A percentile compares a stretch with the other conserved stretches of the same genome.
These are phyloP conservation scores for Acrobasis suavella DNA, from an alignment of 2,888 invertebrate genomes.

Conservation along the genomic window DNA sequence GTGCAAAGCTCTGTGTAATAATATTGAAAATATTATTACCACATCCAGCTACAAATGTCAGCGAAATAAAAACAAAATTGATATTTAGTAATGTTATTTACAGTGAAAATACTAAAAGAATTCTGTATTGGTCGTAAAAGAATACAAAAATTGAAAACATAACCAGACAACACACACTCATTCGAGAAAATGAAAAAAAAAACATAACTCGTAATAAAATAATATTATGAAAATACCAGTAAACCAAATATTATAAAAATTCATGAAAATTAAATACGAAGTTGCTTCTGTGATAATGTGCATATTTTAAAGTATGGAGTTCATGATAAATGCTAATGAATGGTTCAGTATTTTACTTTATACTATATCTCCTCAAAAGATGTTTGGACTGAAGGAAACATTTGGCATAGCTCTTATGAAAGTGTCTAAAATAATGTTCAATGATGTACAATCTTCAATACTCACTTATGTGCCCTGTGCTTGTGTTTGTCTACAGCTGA, in stretches of 20 bases:
- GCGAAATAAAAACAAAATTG: constrained; percentile 21
- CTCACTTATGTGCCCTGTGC: constrained; percentile 78
- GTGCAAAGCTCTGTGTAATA: constrained; percentile 16
- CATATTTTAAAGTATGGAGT: no score
- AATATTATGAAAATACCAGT: no score
- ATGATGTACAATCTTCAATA: constrained; percentile 19
- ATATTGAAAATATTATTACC: constrained; percentile 17
- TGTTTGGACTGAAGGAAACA: no score
- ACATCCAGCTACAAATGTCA: constrained; percentile 24
- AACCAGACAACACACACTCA: no score
- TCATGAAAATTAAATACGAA: neutral
- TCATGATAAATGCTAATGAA: no score
- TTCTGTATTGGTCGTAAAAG: neutral
- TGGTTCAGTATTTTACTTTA: no score
- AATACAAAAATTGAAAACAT: neutral
- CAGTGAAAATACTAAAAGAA: neutral
- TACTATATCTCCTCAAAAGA: no score
- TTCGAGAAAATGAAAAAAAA: neutral
- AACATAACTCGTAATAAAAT: neutral
- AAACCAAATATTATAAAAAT: neutral
- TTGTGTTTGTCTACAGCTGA: constrained; percentile 83
- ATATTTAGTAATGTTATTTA: constrained; percentile 19
- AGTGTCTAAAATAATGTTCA: neutral
- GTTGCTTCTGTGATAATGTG: no score
- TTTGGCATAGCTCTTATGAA: no score